These are phyloP conservation scores for Meloidogyne floridensis DNA, from an alignment of 1,140 invertebrate species.

Conservation along the genomic window DNA sequence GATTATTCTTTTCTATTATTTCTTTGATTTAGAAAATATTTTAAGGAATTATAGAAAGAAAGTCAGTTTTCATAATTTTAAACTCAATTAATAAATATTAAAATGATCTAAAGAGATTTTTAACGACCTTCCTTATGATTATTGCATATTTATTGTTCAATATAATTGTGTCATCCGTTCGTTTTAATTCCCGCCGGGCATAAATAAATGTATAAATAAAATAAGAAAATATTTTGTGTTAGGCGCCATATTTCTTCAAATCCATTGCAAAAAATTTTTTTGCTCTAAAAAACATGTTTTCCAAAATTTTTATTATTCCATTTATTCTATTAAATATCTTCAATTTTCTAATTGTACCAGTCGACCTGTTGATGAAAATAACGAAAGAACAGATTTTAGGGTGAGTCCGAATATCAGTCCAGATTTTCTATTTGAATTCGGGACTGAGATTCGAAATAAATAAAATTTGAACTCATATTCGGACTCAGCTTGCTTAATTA, in stretches of 20 bases:
- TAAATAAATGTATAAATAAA: neutral
- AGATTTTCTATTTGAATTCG: no score
- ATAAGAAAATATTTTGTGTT: neutral
- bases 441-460: no score
- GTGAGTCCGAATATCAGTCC: neutral
- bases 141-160: neutral
- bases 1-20: no score
- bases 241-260: neutral
- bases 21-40: no score
- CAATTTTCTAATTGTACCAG: neutral
- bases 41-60: no score
- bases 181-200: neutral
- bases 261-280: neutral
- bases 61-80: no score
- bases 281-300: neutral
- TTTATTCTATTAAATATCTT: neutral
- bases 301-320: neutral
- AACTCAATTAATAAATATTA: no score
- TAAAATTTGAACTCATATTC: no score
- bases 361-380: neutral
- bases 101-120: neutral
- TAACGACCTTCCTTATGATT: neutral
- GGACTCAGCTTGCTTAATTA: no score
- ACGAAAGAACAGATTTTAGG: neutral
- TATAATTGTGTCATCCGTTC: neutral